Evolutionary conservation across 2,888 invertebrate genomes (phyloP).

Genomic region (Protophormia terraenovae): DNA sequence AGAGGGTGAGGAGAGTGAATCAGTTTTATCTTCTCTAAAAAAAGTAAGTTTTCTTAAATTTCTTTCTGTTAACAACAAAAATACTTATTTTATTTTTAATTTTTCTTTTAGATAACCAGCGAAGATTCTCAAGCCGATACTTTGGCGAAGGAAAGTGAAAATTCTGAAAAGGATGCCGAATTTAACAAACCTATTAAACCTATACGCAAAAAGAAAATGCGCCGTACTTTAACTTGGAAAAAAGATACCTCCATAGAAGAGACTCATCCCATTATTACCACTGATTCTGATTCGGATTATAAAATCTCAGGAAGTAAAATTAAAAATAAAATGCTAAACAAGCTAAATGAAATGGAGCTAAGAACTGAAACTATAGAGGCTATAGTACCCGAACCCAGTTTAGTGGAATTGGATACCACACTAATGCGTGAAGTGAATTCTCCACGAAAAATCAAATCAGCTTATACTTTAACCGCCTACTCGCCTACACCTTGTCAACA

Average conservation of each 20-base stretch:
- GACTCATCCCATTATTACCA: conserved; percentile 69
- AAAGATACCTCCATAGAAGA: conserved; percentile 76
- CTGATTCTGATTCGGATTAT: conserved; percentile 77
- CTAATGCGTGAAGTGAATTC: conserved; percentile 74
- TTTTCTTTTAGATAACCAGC: conserved; percentile 72
- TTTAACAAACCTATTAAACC: conserved; percentile 67
- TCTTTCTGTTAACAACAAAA: background rate
- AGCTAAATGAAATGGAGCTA: background rate
- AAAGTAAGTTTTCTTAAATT: conserved; percentile 71
- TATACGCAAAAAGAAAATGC: conserved; percentile 78
- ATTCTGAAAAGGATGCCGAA: background rate
- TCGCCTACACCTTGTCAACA: conserved; percentile 73
- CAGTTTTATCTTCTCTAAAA: conserved; percentile 73
- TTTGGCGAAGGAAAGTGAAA: background rate
- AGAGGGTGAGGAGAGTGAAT: conserved; percentile 75
- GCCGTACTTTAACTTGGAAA: conserved; percentile 76
- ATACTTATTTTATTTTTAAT: background rate
- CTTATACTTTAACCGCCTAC: conserved; percentile 76
- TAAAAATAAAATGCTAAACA: background rate
- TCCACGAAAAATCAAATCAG: conserved; percentile 75
- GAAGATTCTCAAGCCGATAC: conserved; percentile 75
- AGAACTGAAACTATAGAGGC: background rate
- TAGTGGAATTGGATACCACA: conserved; percentile 70
- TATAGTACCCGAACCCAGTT: conserved; percentile 67
- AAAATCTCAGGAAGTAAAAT: conserved; percentile 47